phyloP scores from a whole-genome alignment of 2,888 invertebrate species.

The Melanostoma scalare region DNA sequence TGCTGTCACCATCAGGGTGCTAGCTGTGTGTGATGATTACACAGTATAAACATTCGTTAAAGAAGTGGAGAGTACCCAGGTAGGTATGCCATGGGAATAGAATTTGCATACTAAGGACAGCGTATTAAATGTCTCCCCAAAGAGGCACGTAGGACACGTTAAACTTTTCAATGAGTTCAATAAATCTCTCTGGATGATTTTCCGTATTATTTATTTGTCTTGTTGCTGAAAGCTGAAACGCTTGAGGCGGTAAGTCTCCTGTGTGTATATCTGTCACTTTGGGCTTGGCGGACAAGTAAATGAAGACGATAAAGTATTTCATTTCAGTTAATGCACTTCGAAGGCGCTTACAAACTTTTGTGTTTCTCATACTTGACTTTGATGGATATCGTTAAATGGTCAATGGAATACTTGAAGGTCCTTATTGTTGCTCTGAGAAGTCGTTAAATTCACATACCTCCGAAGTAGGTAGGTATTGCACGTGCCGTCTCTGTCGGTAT shows the following conservation, averaged over 20 bases:
- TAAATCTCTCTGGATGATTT: constrained; percentile 61
- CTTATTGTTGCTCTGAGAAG: constrained; percentile 47
- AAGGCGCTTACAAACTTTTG: constrained; percentile 34
- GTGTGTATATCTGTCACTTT: constrained; percentile 30
- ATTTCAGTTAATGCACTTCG: constrained; percentile 37
- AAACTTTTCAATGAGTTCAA: constrained; percentile 62
- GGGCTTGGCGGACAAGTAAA: constrained; percentile 42
- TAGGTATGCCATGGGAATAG: constrained; percentile 4
- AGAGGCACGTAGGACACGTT: constrained; percentile 56
- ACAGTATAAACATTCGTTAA: constrained; percentile 28
- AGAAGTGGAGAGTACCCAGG: constrained; percentile 10
- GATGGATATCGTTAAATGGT: constrained; percentile 59
- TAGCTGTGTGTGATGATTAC: constrained; percentile 11
- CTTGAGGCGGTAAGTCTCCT: constrained; percentile 37
- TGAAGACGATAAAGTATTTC: constrained; percentile 49
- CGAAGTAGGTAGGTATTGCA: constrained; percentile 37
- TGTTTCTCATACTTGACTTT: constrained; percentile 25
- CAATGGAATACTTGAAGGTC: constrained; percentile 70
- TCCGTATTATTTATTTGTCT: constrained; percentile 16
- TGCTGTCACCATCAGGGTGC: constrained; percentile 33
- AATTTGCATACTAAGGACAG: constrained; percentile 49
- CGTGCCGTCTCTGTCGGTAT: constrained; percentile 33
- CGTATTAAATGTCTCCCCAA: constrained; percentile 12
- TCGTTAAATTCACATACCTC: constrained; percentile 52
- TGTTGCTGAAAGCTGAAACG: not conserved